Conservation (phyloP, 2,797 vertebrate species). For the Pelodytes ibericus region DNA sequence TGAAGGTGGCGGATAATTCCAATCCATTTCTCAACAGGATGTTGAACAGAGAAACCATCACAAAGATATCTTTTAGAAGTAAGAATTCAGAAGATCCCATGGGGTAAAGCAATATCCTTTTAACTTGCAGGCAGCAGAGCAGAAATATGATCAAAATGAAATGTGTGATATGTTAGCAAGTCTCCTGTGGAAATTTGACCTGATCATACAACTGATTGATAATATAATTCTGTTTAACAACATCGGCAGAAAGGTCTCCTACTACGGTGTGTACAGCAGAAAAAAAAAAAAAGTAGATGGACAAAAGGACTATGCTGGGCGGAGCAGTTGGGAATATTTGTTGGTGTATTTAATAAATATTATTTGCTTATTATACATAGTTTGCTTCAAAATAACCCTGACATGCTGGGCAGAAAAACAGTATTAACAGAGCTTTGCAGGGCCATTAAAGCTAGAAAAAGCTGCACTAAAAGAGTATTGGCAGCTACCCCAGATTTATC, state of each 20-base stretch:
- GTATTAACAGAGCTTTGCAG: neutral
- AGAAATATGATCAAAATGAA: conserved; percentile 53
- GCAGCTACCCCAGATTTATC: no score
- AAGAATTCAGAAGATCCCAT: conserved; percentile 58
- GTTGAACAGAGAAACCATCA: conserved; percentile 70
- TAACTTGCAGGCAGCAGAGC: conserved; percentile 42
- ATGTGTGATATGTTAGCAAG: conserved; percentile 50
- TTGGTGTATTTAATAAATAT: neutral
- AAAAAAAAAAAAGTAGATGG: conserved; percentile 12
- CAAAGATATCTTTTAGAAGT: conserved; percentile 73
- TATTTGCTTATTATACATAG: no score
- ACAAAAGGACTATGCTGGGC: neutral
- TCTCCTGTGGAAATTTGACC: conserved; percentile 50
- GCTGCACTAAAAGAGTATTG: conserved; percentile 8
- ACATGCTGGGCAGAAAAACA: neutral
- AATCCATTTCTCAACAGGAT: conserved; percentile 71
- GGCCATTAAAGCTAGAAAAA: conserved; percentile 10
- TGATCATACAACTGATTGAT: conserved; percentile 50
- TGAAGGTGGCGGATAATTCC: conserved; percentile 67
- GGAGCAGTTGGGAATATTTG: neutral
- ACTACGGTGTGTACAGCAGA: neutral
- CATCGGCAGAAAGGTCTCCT: conserved; percentile 26
- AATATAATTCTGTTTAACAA: conserved; percentile 46
- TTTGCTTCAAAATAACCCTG: neutral
- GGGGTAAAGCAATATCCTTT: conserved; percentile 56